Percentiles rank a stretch among this genome's conserved stretches.
Evolutionary conservation across 2,888 invertebrate species (phyloP).

Genomic region (Drosophila glabriapex): DNA sequence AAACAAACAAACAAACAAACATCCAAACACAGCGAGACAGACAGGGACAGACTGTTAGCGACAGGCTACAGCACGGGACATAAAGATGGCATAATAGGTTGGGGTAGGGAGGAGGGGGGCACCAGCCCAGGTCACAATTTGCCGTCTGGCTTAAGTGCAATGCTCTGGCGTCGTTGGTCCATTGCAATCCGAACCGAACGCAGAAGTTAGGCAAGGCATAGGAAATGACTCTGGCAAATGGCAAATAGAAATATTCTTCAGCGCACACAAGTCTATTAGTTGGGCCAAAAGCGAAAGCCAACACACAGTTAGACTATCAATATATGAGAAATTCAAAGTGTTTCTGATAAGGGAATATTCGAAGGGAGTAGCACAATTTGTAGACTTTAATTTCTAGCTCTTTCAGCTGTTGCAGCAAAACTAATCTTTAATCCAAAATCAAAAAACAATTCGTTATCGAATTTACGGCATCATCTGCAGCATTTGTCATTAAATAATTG

Average conservation of each 20-base stretch:
- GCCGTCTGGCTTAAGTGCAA: slow-evolving; percentile 51
- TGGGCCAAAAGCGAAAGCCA: neutral
- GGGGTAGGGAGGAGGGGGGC: no score
- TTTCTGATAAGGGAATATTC: neutral
- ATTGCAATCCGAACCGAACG: slow-evolving; percentile 9
- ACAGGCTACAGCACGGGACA: slow-evolving; percentile 32
- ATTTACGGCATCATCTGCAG: neutral
- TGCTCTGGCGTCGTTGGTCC: slow-evolving; percentile 46
- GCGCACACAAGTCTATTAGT: slow-evolving; percentile 55
- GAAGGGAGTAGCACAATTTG: neutral
- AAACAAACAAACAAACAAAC: slow-evolving; percentile 40
- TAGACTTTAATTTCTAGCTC: no score
- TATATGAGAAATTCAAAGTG: neutral
- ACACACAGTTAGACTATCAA: neutral
- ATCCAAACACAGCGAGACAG: slow-evolving; percentile 7
- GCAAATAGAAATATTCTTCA: slow-evolving; percentile 32
- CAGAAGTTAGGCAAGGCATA: neutral
- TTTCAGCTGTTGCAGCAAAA: no score
- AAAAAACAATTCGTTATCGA: neutral
- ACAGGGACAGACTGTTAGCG: slow-evolving; percentile 30
- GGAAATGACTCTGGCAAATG: neutral
- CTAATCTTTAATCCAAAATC: no score
- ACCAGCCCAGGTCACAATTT: slow-evolving; percentile 43
- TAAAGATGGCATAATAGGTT: neutral
- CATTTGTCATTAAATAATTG: slow-evolving; percentile 6